Conservation (phyloP, 2,113 vertebrate species). For the Pavo muticus region DNA sequence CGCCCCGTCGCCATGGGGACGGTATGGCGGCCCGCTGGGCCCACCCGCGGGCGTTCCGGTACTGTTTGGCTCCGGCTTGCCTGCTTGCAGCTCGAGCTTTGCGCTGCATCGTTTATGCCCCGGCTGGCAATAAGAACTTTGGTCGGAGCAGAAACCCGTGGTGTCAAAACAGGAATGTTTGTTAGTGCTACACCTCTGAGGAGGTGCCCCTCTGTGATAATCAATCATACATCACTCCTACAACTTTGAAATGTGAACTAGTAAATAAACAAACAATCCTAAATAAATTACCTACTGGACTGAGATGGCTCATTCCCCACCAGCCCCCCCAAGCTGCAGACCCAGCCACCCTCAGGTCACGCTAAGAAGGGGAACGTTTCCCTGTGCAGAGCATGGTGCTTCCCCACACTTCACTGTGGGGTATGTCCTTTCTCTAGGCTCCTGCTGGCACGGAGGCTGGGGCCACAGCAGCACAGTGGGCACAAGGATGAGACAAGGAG, state of each 20-base stretch:
- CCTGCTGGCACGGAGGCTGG: fast-evolving
- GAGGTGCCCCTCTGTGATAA: neutral
- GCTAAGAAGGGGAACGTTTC: neutral
- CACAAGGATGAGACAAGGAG: neutral
- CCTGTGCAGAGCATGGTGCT: neutral
- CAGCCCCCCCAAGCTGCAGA: neutral
- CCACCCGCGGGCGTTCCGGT: no score
- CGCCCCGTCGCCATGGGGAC: neutral
- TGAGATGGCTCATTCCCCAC: no score
- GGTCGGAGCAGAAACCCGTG: neutral
- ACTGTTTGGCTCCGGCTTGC: no score
- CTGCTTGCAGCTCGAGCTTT: neutral
- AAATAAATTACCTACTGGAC: neutral
- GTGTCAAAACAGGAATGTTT: neutral
- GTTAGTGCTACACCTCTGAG: fast-evolving
- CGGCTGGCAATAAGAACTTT: neutral
- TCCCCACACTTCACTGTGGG: neutral
- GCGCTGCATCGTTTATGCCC: neutral
- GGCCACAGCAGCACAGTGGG: fast-evolving
- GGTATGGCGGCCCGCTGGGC: neutral
- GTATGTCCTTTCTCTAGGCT: neutral
- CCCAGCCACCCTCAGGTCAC: neutral
- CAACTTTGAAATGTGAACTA: neutral
- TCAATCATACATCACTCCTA: neutral
- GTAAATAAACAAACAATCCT: no score